A percentile compares a stretch with the other conserved stretches of the same genome.
These are phyloP conservation scores for Lepisosteus oculatus DNA, from an alignment of 2,113 vertebrate genomes.

Conservation along the genomic window DNA sequence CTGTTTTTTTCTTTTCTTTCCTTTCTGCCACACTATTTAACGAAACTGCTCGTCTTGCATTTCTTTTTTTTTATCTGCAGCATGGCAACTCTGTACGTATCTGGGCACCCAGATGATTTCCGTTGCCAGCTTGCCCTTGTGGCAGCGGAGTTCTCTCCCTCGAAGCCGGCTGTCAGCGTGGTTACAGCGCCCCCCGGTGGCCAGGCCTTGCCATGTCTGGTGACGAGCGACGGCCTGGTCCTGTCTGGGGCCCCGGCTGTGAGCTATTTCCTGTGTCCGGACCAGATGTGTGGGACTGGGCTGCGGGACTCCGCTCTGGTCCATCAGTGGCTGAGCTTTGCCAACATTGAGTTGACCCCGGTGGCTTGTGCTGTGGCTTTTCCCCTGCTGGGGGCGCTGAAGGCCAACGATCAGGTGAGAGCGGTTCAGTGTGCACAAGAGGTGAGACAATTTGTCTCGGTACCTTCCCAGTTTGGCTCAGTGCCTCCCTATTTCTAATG, in stretches of 20 bases:
- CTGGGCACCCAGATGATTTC: slow-evolving; percentile 77
- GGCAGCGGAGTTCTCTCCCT: slow-evolving; percentile 62
- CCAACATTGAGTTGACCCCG: slow-evolving; percentile 75
- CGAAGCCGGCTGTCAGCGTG: slow-evolving; percentile 42
- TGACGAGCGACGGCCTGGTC: slow-evolving; percentile 45
- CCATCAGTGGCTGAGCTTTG: slow-evolving; percentile 83
- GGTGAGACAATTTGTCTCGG: slow-evolving; percentile 20
- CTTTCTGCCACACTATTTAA: too few relatives aligned
- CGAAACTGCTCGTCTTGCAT: background rate
- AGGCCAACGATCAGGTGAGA: slow-evolving; percentile 66
- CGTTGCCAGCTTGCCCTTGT: slow-evolving; percentile 73
- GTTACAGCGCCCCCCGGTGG: slow-evolving; percentile 48
- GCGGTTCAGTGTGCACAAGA: background rate
- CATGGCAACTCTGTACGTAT: slow-evolving; percentile 80
- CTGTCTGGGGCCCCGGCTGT: slow-evolving; percentile 75
- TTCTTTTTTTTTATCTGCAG: slow-evolving; percentile 12
- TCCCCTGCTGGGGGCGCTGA: slow-evolving; percentile 64
- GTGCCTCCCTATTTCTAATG: background rate
- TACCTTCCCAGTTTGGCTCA: slow-evolving; percentile 20
- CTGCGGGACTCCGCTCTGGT: slow-evolving; percentile 65
- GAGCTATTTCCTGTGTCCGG: slow-evolving; percentile 71
- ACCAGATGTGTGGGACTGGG: slow-evolving; percentile 55
- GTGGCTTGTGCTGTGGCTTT: slow-evolving; percentile 73
- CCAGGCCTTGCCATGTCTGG: slow-evolving; percentile 61
- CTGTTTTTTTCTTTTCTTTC: background rate